These are phyloP conservation scores for Antitype chi DNA, from an alignment of 2,888 invertebrate genomes.

Conservation along the genomic window DNA sequence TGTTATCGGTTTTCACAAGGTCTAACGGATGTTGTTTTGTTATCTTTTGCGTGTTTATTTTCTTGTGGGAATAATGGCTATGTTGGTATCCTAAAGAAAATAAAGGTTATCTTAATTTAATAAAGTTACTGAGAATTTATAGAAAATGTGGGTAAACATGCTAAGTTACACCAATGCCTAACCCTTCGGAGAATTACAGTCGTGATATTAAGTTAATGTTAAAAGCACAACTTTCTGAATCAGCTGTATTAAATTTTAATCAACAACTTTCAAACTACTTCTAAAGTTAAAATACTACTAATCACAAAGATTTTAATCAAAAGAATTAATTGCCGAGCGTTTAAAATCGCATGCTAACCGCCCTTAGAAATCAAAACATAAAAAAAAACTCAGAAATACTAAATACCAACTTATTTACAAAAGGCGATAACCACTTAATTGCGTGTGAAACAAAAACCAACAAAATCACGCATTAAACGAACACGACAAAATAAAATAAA, in stretches of 20 bases:
- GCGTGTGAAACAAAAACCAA: slow-evolving; percentile 53
- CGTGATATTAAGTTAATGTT: too few species aligned
- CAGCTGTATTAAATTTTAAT: background rate
- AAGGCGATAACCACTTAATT: slow-evolving; percentile 38
- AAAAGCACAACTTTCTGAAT: background rate
- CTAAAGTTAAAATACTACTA: background rate
- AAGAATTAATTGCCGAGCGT: background rate
- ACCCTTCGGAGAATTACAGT: too few species aligned
- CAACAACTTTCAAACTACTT: background rate
- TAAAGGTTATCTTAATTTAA: background rate
- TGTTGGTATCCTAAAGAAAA: too few species aligned
- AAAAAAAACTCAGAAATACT: slow-evolving; percentile 19
- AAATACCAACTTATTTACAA: slow-evolving; percentile 27
- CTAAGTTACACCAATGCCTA: too few species aligned
- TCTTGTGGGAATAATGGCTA: background rate
- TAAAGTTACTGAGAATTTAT: background rate
- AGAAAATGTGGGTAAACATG: background rate
- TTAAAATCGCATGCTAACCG: slow-evolving; percentile 35
- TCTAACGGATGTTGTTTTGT: slow-evolving; percentile 2
- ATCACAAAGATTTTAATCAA: slow-evolving; percentile 20
- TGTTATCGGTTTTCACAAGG: background rate
- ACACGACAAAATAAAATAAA: slow-evolving; percentile 46
- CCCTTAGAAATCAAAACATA: slow-evolving; percentile 18
- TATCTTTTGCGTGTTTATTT: background rate
- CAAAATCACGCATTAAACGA: slow-evolving; percentile 43